Base-by-base conservation (phyloP, 1,140 invertebrate species). In the Pseudomyrmex concolor region DNA sequence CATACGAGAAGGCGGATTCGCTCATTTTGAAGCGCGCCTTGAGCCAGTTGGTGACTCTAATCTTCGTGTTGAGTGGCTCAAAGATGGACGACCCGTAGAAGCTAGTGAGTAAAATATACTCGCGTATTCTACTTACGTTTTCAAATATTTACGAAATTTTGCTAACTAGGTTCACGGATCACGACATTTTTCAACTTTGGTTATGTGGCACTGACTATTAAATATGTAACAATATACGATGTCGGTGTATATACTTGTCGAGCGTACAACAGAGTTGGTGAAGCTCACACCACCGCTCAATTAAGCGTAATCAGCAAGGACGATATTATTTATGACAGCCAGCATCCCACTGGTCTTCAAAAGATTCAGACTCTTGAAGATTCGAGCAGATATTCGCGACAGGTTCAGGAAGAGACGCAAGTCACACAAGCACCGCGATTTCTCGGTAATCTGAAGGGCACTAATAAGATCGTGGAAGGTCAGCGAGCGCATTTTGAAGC, bases 181-280 rank as follows among this genome's bases (percentile, higher is more conserved):
- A 99, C 98, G 81, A 97, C 97, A 50, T 99, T 99, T 95, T 98
- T 98, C 92, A 99, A 99, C 91, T 99, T 99, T 93, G 98, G 98
- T 63, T 99, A 99, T 91, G 98, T 99, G 83, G 99, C 99, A 0
- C 93, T 99, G 64, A 99, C 98, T 15, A 98, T 99, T 78, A 98
- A 99, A 92, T 97, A 98, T 85, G 97, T 99, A 10, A 97, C 97
- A 13, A 95, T 97, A 45, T 96, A 98, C 83, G 99, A 99, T 95
- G 96, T 97, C 68, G 99, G 99, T 43, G 96, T 96, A 83, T 99
- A 99, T 90, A 98, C 97, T 19, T 99, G 98, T 92, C 95, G 96
- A 72, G 98, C 98, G 7, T 97, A 96, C 85, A 99, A 99, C 91
- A 96, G 96, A 73, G 95, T 98, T 77, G 99, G 99, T 1, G 97